Conservation (phyloP, 2,113 vertebrate species). For the Myanophis thanlyinensis region DNA sequence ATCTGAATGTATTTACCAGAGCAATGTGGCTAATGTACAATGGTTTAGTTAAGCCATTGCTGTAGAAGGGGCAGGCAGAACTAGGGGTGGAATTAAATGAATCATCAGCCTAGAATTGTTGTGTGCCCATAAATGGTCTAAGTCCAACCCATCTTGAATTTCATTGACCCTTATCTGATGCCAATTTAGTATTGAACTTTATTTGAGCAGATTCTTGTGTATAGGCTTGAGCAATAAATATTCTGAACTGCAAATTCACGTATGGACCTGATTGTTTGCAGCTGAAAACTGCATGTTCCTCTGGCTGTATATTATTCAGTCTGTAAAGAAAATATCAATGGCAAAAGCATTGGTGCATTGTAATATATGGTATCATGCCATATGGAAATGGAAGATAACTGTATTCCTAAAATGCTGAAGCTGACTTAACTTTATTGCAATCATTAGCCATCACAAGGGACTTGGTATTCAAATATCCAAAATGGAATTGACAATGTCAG, state of each 20-base stretch:
- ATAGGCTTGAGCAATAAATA: too few species aligned
- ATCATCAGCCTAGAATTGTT: background rate
- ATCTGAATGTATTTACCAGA: background rate
- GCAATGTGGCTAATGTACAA: background rate
- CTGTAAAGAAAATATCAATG: background rate
- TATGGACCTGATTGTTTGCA: too few species aligned
- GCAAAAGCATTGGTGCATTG: background rate
- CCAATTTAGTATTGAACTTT: background rate
- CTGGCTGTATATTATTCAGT: background rate
- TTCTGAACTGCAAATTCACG: too few species aligned
- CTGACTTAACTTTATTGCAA: background rate
- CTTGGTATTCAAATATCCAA: background rate
- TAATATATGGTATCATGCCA: background rate
- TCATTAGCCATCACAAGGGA: background rate
- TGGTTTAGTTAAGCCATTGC: background rate
- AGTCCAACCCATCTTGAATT: background rate
- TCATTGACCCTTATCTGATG: background rate
- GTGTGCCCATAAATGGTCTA: background rate
- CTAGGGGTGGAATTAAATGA: background rate
- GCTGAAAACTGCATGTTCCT: background rate
- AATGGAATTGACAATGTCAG: background rate
- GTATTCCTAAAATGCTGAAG: background rate
- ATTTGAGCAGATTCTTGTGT: background rate
- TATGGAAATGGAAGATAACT: background rate
- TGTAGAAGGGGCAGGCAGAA: background rate